Percentiles rank a stretch among this genome's conserved stretches.
These are phyloP conservation scores for Fistularia tabacaria DNA, from an alignment of 2,797 vertebrate species.

Conservation along the genomic window DNA sequence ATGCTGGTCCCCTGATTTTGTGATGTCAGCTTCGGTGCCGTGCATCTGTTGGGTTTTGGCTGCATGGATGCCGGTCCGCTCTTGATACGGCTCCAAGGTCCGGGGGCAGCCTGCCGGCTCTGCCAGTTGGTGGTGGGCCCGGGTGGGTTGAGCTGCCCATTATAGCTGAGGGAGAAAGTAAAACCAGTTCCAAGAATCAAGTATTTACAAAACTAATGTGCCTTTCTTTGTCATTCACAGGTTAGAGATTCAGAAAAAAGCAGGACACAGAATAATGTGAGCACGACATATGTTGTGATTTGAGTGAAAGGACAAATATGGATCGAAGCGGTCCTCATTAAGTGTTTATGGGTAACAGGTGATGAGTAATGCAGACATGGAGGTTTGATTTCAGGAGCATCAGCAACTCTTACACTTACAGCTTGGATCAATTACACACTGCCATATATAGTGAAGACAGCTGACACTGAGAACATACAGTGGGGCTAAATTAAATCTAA, in stretches of 20 bases:
- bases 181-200: slow-evolving; percentile 25
- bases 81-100: slow-evolving; percentile 40
- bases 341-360: slow-evolving; percentile 65
- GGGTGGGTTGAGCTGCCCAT: slow-evolving; percentile 28
- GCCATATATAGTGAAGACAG: slow-evolving; percentile 51
- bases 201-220: slow-evolving; percentile 32
- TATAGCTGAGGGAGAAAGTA: slow-evolving; percentile 16
- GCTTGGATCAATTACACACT: slow-evolving; percentile 55
- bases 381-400: slow-evolving; percentile 66
- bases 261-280: neutral
- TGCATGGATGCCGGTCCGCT: slow-evolving; percentile 27
- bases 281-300: neutral
- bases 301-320: slow-evolving; percentile 15
- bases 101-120: slow-evolving; percentile 41
- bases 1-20: slow-evolving; percentile 45
- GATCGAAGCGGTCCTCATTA: slow-evolving; percentile 23
- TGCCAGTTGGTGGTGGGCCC: slow-evolving; percentile 44
- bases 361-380: slow-evolving; percentile 43
- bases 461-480: slow-evolving; percentile 40
- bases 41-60: slow-evolving; percentile 61
- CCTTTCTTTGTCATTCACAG: slow-evolving; percentile 21
- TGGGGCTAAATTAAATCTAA: slow-evolving; percentile 56
- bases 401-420: slow-evolving; percentile 54
- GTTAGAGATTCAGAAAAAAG: slow-evolving; percentile 23
- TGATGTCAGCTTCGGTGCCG: slow-evolving; percentile 43